Base-by-base conservation (phyloP, 2,888 invertebrate genomes). In the Cetonia aurata region DNA sequence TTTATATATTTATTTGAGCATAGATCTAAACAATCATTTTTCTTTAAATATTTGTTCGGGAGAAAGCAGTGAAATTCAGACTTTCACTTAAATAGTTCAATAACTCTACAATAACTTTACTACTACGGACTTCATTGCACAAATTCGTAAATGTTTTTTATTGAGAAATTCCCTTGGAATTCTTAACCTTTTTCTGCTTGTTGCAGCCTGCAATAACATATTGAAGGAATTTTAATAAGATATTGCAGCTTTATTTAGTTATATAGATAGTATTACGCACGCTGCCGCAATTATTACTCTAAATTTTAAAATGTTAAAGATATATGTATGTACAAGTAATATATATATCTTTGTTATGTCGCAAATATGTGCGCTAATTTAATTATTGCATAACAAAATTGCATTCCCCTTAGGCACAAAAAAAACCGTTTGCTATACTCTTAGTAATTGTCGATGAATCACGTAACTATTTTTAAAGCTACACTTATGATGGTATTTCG, bases 21-120 rank as follows among this genome's bases (percentile, higher is more conserved):
- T 60, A 60, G n/a, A 13, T 31, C 12, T 46, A 60, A 46, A 44
- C 46, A 46, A 17, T 59, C 31, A 60, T 60, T 48, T 60, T 60
- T 60, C 46, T 60, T 60, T 46, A 67, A 67, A 67, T 67, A 56
- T 67, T 67, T 67, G 25, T 33, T 25, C 37, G 48, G 8, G 67
- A 56, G 67, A 67, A 67, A 67, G 67, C 46, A 56, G 67, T 56
- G 67, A 67, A 67, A 67, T 67, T 56, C 25, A 67, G 46, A 67
- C 67, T 67, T 67, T 67, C 67, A 56, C 67, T 67, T 48, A 60
- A 60, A 60, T 60, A 60, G 60, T 60, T 60, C 46, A 46, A 60
- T 46, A 59, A 44, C 46, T 59, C 44, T 59, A 44, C 59, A 44
- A 19, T 44, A 44, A 60, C 31, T 57, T 19, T 31, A 44, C 46